Evolutionary conservation across 1,140 invertebrate genomes (phyloP).

Genomic region (Drosophila navojoa): DNA sequence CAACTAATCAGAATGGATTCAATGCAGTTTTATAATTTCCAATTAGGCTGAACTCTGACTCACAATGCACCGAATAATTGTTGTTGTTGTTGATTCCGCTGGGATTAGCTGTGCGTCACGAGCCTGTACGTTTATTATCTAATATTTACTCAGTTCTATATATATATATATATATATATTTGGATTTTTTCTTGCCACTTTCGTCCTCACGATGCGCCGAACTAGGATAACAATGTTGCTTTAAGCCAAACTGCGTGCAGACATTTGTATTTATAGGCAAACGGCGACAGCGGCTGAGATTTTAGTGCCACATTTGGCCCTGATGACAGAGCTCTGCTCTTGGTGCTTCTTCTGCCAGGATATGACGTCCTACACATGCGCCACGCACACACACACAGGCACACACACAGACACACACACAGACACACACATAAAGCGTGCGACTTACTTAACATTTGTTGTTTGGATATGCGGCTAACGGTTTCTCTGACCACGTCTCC

Average conservation of each 20-base stretch:
- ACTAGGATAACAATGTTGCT: constrained; percentile 82
- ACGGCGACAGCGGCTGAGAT: constrained; percentile 60
- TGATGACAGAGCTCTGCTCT: constrained; percentile 61
- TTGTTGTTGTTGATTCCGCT: constrained; percentile 3
- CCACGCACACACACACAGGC: constrained; percentile 29
- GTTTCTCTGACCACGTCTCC: constrained; percentile 47
- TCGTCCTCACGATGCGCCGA: constrained; percentile 58
- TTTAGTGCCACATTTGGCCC: constrained; percentile 58
- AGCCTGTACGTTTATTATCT: constrained; percentile 19
- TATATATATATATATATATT: constrained; percentile 36
- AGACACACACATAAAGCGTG: constrained; percentile 5
- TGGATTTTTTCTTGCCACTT: constrained; percentile 32
- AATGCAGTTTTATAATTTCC: constrained; percentile 25
- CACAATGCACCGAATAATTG: constrained; percentile 3
- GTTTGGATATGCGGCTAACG: constrained; percentile 49
- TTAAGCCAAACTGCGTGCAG: constrained; percentile 78
- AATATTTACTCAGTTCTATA: constrained; percentile 1
- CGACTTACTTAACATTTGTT: constrained; percentile 18
- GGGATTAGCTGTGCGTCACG: constrained; percentile 17
- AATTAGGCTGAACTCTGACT: constrained; percentile 9
- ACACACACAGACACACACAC: not conserved
- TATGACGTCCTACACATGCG: constrained; percentile 65
- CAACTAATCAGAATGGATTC: constrained; percentile 27
- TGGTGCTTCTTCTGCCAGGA: constrained; percentile 25
- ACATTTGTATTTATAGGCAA: constrained; percentile 83